A percentile compares a stretch with the other conserved stretches of the same genome.
Evolutionary conservation across 1,140 invertebrate genomes (phyloP).

Genomic region (Trichonephila inaurata): DNA sequence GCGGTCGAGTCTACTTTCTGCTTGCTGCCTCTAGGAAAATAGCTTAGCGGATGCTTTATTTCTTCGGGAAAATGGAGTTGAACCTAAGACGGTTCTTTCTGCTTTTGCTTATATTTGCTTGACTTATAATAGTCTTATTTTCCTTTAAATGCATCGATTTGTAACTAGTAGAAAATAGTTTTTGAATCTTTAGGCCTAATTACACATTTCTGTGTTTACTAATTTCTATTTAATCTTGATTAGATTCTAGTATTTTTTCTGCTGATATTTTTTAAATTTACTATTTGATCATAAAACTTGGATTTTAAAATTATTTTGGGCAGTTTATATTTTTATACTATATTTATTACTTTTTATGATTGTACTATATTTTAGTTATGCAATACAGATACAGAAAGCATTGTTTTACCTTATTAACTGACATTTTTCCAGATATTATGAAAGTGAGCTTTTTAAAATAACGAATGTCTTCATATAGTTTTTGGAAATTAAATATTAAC

Average conservation of each 20-base stretch:
- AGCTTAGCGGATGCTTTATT: constrained; percentile 4
- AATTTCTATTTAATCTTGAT: not conserved
- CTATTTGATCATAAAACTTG: too few relatives aligned
- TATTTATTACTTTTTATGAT: not conserved
- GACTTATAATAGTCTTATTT: constrained; percentile 39
- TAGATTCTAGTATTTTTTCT: not conserved
- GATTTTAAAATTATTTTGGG: too few relatives aligned
- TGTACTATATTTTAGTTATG: too few relatives aligned
- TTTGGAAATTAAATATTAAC: too few relatives aligned
- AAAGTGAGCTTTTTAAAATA: too few relatives aligned
- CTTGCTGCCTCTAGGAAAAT: constrained; percentile 51
- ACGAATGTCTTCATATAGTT: too few relatives aligned
- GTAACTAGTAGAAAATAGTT: constrained; percentile 73
- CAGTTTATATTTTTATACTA: too few relatives aligned
- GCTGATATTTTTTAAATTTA: too few relatives aligned
- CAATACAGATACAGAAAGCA: too few relatives aligned
- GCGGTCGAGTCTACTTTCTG: not conserved
- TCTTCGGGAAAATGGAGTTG: constrained; percentile 9
- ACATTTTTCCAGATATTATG: too few relatives aligned
- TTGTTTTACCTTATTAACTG: too few relatives aligned
- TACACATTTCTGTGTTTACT: not conserved
- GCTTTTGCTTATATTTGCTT: not conserved
- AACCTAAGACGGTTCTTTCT: not conserved
- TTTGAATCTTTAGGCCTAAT: not conserved
- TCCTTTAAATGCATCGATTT: constrained; percentile 72